Percentiles rank a stretch among this genome's conserved stretches.
phyloP scores from a whole-genome alignment of 1,140 invertebrate genomes.

The Drosophila orosa region DNA sequence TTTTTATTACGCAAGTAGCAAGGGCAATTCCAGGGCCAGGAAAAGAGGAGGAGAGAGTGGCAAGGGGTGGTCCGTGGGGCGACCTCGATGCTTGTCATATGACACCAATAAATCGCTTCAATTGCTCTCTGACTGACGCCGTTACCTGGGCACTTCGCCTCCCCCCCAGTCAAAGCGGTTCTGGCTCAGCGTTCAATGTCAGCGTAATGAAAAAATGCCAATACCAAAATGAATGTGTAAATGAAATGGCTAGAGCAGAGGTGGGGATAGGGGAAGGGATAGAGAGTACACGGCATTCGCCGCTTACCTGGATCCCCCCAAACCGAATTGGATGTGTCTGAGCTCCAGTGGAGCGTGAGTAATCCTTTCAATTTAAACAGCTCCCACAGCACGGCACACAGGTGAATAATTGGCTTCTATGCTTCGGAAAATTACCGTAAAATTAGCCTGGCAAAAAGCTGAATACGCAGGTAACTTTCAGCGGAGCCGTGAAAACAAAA shows the following conservation, averaged over 20 bases:
- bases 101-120: constrained; percentile 84
- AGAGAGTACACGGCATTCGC: constrained; percentile 13
- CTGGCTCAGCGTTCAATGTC: constrained; percentile 54
- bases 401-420: constrained; percentile 79
- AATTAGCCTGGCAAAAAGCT: constrained; percentile 65
- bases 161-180: background rate
- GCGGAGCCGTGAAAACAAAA: constrained; percentile 1
- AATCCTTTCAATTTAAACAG: constrained; percentile 82
- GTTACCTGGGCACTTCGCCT: constrained; percentile 52
- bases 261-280: background rate
- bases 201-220: constrained; percentile 80
- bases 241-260: constrained; percentile 64
- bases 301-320: no score
- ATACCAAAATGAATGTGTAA: constrained; percentile 80
- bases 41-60: background rate
- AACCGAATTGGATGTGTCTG: constrained; percentile 32
- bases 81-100: constrained; percentile 76
- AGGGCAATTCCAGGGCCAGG: constrained; percentile 16
- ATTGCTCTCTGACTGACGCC: constrained; percentile 80
- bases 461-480: constrained; percentile 20
- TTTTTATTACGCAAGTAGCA: constrained; percentile 74
- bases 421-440: constrained; percentile 80
- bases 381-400: constrained; percentile 53
- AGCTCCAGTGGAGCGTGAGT: constrained; percentile 76
- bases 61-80: background rate